Evolutionary conservation across 2,888 invertebrate genomes (phyloP).

Genomic region (Eupelmus urozonus): DNA sequence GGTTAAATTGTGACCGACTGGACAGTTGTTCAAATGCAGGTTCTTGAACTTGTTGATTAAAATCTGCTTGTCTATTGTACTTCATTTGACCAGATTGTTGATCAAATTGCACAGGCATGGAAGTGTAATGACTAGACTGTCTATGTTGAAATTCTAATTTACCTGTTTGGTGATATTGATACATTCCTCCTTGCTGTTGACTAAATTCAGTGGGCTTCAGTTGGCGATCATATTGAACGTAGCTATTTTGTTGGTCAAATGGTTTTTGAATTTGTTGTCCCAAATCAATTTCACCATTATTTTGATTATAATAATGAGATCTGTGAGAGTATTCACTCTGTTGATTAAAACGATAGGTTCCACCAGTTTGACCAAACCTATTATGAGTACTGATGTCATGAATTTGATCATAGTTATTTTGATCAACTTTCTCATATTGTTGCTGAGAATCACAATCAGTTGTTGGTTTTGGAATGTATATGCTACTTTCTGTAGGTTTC

Average conservation of each 20-base stretch:
- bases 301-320: constrained; percentile 39
- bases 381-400: constrained; percentile 34
- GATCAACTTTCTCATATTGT: constrained; percentile 37
- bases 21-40: constrained; percentile 28
- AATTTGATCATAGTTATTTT: constrained; percentile 40
- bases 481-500: not conserved
- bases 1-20: constrained; percentile 10
- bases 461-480: not conserved
- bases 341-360: not conserved
- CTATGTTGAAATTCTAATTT: constrained; percentile 17
- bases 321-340: constrained; percentile 15
- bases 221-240: constrained; percentile 17
- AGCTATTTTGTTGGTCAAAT: constrained; percentile 13
- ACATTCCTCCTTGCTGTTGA: constrained; percentile 8
- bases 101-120: constrained; percentile 5
- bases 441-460: constrained; percentile 19
- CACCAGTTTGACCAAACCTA: not conserved
- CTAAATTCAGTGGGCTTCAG: constrained; percentile 4
- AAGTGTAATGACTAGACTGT: not conserved
- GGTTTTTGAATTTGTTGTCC: constrained; percentile 59
- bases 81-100: constrained; percentile 36
- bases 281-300: constrained; percentile 21
- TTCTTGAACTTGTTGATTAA: constrained; percentile 51
- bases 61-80: constrained; percentile 60
- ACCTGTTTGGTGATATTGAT: constrained; percentile 15